Conservation (phyloP, 2,888 invertebrate species). For the Microctonus hyperodae region DNA sequence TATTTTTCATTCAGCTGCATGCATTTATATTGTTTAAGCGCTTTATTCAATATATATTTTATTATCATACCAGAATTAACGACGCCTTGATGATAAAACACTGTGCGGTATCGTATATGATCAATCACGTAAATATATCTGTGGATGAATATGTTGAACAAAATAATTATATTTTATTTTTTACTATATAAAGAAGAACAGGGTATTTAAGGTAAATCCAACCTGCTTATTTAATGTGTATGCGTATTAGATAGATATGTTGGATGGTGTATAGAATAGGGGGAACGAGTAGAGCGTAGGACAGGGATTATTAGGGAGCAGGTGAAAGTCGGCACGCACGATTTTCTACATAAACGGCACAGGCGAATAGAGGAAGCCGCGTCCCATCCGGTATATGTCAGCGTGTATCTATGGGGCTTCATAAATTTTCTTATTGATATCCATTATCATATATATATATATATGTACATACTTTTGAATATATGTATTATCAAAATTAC, state of each 20-base stretch:
- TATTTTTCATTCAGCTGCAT: neutral
- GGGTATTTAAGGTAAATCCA: slow-evolving; percentile 25
- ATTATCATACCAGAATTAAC: slow-evolving; percentile 19
- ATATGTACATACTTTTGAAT: too few relatives aligned
- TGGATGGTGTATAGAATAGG: neutral
- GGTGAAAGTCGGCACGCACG: slow-evolving; percentile 41
- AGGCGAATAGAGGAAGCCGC: slow-evolving; percentile 33
- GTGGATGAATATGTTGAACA: neutral
- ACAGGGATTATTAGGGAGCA: slow-evolving; percentile 42
- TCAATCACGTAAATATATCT: neutral
- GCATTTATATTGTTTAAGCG: neutral
- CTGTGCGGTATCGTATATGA: neutral
- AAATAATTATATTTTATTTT: neutral
- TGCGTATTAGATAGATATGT: neutral
- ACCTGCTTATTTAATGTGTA: slow-evolving; percentile 21
- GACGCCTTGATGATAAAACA: slow-evolving; percentile 18
- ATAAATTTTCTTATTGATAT: slow-evolving; percentile 41
- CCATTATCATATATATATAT: too few relatives aligned
- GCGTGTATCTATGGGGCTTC: slow-evolving; percentile 32
- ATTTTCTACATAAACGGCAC: slow-evolving; percentile 34
- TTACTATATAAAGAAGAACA: slow-evolving; percentile 1
- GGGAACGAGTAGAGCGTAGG: slow-evolving; percentile 26
- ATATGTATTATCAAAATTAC: slow-evolving; percentile 27
- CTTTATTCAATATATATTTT: slow-evolving; percentile 2
- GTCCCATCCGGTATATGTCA: slow-evolving; percentile 37